Evolutionary conservation across 1,140 invertebrate species (phyloP), one percentile per base, ranked within the genome.

Genomic region (Sarcophaga peregrina): DNA sequence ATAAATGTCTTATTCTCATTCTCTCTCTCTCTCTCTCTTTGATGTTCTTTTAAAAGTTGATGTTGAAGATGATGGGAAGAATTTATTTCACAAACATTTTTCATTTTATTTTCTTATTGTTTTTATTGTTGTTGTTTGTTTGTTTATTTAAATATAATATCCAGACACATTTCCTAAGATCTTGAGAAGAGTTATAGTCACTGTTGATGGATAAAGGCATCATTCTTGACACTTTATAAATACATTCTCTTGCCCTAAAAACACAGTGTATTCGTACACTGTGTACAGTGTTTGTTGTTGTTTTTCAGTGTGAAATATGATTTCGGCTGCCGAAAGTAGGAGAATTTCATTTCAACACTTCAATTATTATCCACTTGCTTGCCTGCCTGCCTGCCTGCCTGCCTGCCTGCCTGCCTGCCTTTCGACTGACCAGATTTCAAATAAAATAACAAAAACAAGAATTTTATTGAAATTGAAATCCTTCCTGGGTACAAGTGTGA

Each of bases 221-320:
- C 62, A 20, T 72, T 25, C 17, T 25, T 8, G 6, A 72, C 62
- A 72, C 62, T 25, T 37, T 4, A 37, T 37, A 37, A 37, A 37
- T 37, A 37, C 25, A 37, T 37, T 1, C 25, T 37, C 25, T 37
- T 37, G 25, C 25, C 25, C 25, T 37, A 37, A 37, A 4, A 37
- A 4, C 25, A 37, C 25, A 37, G 25, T 37, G 25, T 37, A 37
- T 1, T 2, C 1, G 4, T 37, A 37, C 25, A 37, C 25, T 37
- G 25, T 37, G 25, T 37, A 2, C 25, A 37, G 25, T 37, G 25
- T 72, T 72, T 20, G 17, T 72, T 72, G 62, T 72, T 72, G 10
- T 72, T 72, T 25, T 25, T n/a, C n/a, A 72, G 11, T n/a, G n/a
- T 72, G 62, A 72, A 20, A 72, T 72, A 72, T 72, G 62, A 72